Base-by-base conservation (phyloP, 2,888 invertebrate genomes). In the Limnephilus auricula region DNA sequence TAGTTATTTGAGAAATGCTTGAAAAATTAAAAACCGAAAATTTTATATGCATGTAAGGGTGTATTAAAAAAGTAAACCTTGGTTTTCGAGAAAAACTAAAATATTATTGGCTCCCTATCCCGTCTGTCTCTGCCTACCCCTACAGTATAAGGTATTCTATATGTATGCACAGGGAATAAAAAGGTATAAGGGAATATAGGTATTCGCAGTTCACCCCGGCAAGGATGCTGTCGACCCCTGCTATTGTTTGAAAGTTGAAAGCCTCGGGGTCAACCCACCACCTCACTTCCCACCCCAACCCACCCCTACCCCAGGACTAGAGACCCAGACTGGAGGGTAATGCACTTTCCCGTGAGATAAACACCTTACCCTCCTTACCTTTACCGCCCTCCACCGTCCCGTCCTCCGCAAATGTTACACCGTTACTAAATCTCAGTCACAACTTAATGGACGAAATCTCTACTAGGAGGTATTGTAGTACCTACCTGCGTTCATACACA, bases 221-320 rank as follows among this genome's bases (percentile, higher is more conserved):
- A 31, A 30, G 50, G 82, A 65, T 85, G 40, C 37, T 86, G 86
- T 86, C 86, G 45, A 50, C 86, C 86, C 86, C 85, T 25, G 34
- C 34, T 32, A 34, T 32, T 82, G 82, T 37, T 25, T 82, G 18
- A 32, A 82, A 65, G 65, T 65, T 65, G 65, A 65, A 65, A 65
- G 65, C 65, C 82, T 82, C 82, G 34, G 82, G 82, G 34, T 34
- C 34, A 82, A 25, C 34, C 90, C 90, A 84, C 91, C 90, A 90
- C 91, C 93, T n/a, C 92, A 15, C 45, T 45, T 45, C 15, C 15
- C 92, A 89, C 92, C 92, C 90, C 93, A 93, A 92, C 92, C 93
- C 92, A 92, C 91, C 25, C 18, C 25, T 4, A 6, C 65, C 65
- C 9, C 65, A n/a, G 78, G 78, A 78, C 87, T 34, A 4, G 31